A percentile compares a stretch with the other conserved stretches of the same genome.
phyloP scores from a whole-genome alignment of 2,113 vertebrate species.

The Calidris pugnax region DNA sequence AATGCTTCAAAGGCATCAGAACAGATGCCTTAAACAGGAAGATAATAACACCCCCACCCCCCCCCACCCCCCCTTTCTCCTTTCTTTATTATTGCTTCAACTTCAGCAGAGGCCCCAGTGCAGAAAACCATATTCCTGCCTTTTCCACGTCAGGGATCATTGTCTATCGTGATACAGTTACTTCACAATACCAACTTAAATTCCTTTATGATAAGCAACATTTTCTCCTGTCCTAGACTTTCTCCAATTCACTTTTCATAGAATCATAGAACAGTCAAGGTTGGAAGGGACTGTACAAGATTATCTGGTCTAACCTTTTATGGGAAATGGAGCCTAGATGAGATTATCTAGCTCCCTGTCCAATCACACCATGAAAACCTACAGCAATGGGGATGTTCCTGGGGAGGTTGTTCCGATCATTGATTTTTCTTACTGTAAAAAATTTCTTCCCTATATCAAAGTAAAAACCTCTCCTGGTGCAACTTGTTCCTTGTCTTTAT shows the following conservation, averaged over 20 bases:
- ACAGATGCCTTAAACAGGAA: neutral
- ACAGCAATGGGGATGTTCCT: neutral
- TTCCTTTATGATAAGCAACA: neutral
- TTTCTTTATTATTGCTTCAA: neutral
- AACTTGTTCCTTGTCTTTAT: neutral
- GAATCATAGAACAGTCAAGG: neutral
- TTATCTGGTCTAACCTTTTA: neutral
- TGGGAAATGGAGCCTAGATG: neutral
- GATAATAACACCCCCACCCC: too few relatives aligned
- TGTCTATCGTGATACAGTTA: neutral
- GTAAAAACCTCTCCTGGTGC: neutral
- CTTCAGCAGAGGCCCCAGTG: neutral
- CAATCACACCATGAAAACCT: neutral
- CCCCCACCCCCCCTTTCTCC: neutral
- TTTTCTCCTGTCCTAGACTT: neutral
- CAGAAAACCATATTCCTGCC: neutral
- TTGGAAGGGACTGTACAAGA: neutral
- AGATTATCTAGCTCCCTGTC: neutral
- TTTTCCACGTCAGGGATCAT: neutral
- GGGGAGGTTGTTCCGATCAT: neutral
- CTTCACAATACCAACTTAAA: neutral
- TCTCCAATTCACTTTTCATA: neutral
- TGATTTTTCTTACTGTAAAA: neutral
- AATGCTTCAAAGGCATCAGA: neutral
- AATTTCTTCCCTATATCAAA: neutral